Base-by-base conservation (phyloP, 2,113 vertebrate species). In the Raja brachyura region DNA sequence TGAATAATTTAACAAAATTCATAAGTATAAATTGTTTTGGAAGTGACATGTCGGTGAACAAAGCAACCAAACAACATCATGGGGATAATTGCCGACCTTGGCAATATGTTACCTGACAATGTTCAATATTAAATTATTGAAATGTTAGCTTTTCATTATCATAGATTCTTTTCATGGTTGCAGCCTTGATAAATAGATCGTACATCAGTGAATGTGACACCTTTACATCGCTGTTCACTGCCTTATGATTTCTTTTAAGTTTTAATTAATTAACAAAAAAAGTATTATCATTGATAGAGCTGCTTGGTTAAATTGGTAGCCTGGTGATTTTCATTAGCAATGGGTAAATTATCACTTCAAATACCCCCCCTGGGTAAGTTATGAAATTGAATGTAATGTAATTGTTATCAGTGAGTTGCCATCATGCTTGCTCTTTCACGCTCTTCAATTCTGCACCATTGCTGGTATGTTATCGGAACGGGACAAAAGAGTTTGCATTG, bases 1-100 rank as follows among this genome's bases (percentile, higher is more conserved):
- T 88, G 66, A 92, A 92, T 74, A 68, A 90, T 90, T 90, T 73
- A 25, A 73, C 39, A 8, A 74, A 18, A 73, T 92, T 92, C 66
- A 59, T 54, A 85, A 25, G 20, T 20, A 59, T 85, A 25, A 56
- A 59, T 59, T 56, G 81, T 59, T 85, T 85, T 85, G 20, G 25
- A 85, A 25, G 59, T 85, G 54, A 3, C 54, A 92, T 39, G 73
- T 8, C 33, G n/a, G 16, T 90, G 28, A 68, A 66, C 31, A 18
- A 63, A 16, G 31, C 61, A 39, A 68, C 70, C 33, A 73, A 92
- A 10, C 66, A 22, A 22, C 66, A 25, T 73, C 68, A 68, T 39
- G 66, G 18, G 33, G 25, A 74, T 11, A 39, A 73, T 28, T 54
- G 66, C 39, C 48, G 73, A 92, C 33, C 66, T 33, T 39, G 25